These are phyloP conservation scores for Anguilla japonica DNA, from an alignment of 2,113 vertebrate species.

Conservation along the genomic window DNA sequence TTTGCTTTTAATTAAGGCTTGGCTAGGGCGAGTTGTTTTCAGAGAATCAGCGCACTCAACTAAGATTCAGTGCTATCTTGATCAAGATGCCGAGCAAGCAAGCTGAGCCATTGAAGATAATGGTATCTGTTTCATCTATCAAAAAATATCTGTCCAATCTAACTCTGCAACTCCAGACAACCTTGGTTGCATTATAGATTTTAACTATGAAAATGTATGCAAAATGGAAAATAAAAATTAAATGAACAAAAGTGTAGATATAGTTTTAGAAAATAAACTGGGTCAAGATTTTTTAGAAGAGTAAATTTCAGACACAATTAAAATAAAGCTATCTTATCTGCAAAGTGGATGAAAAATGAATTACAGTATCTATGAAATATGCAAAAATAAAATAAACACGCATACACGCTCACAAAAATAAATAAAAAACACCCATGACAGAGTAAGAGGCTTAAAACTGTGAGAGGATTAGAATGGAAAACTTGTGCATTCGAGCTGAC, in stretches of 20 bases:
- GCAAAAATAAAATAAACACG: neutral
- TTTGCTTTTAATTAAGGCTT: constrained; percentile 5
- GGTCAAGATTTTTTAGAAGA: neutral
- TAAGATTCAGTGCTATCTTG: constrained; percentile 60
- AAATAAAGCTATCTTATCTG: neutral
- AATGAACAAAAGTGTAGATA: neutral
- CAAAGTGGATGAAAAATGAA: neutral
- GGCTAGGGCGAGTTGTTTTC: neutral
- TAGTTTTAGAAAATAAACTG: neutral
- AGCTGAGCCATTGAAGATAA: constrained; percentile 58
- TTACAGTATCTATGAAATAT: neutral
- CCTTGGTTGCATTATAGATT: no score
- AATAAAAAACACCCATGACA: constrained; percentile 55
- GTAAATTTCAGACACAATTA: neutral
- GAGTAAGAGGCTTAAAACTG: constrained; percentile 50
- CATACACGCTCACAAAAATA: neutral
- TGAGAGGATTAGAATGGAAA: constrained; percentile 69
- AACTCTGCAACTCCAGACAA: neutral
- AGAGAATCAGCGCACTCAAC: constrained; percentile 49
- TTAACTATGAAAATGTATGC: neutral
- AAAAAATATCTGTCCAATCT: constrained; percentile 12
- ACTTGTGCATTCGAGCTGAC: constrained; percentile 50
- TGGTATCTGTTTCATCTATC: constrained; percentile 58
- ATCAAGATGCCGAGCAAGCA: constrained; percentile 54
- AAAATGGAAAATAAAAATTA: neutral